phyloP scores from a whole-genome alignment of 2,888 invertebrate genomes.

The Aplocera efformata region DNA sequence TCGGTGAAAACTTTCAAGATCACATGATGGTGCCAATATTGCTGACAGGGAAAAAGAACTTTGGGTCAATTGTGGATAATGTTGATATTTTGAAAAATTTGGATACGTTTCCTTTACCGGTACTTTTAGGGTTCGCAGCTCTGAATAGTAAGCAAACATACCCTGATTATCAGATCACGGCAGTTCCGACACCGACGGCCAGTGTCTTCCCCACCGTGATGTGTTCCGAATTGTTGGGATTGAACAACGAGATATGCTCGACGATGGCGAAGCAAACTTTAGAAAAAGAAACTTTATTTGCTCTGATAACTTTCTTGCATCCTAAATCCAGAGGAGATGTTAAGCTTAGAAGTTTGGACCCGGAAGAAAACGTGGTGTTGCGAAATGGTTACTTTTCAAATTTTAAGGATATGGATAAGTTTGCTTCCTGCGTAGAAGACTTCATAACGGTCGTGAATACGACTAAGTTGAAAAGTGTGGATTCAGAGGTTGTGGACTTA shows the following conservation, averaged over 20 bases:
- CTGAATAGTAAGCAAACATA: conserved; percentile 38
- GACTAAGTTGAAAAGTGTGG: conserved; percentile 27
- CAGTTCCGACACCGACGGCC: conserved; percentile 33
- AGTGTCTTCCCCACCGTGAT: conserved; percentile 32
- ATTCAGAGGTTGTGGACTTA: conserved; percentile 31
- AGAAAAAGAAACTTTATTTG: conserved; percentile 34
- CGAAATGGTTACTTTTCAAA: conserved; percentile 41
- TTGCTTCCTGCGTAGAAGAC: conserved; percentile 30
- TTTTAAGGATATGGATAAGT: conserved; percentile 30
- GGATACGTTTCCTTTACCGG: conserved; percentile 40
- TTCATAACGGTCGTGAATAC: conserved; percentile 34
- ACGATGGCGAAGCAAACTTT: conserved; percentile 30
- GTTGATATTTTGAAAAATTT: conserved; percentile 31
- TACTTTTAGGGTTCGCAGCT: conserved; percentile 41
- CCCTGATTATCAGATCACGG: conserved; percentile 48
- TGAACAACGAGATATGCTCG: conserved; percentile 38
- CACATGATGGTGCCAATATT: conserved; percentile 43
- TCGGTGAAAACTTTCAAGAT: conserved; percentile 54
- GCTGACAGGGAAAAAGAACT: conserved; percentile 32
- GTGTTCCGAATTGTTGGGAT: conserved; percentile 36
- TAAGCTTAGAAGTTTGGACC: conserved; percentile 38
- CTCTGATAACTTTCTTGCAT: conserved; percentile 37
- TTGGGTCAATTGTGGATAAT: conserved; percentile 27
- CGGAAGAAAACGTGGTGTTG: conserved; percentile 39
- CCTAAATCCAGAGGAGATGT: conserved; percentile 47